Evolutionary conservation across 1,140 invertebrate species (phyloP).

Genomic region (Phymastichus coffea): DNA sequence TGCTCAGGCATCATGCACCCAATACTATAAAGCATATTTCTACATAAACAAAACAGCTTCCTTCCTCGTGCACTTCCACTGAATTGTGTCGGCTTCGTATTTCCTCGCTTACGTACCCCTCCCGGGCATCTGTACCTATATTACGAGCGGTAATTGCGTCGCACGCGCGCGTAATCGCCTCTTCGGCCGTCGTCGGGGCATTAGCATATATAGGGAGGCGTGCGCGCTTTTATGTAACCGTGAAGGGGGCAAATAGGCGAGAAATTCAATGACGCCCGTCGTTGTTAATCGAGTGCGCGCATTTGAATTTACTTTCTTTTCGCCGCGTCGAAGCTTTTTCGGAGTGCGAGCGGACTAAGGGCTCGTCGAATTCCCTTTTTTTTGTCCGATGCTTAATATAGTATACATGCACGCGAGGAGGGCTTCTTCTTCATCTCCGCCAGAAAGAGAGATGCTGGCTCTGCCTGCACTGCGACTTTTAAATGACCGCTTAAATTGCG

Average conservation of each 20-base stretch:
- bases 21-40: no score
- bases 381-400: no score
- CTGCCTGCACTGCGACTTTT: no score
- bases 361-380: no score
- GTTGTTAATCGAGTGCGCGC: conserved; percentile 4
- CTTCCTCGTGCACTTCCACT: no score
- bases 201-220: conserved; percentile 5
- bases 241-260: neutral
- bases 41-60: no score
- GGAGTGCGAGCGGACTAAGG: no score
- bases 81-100: neutral
- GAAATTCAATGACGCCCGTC: neutral
- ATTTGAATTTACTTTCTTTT: neutral
- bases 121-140: no score
- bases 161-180: conserved; percentile 10
- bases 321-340: no score
- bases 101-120: neutral
- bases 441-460: neutral
- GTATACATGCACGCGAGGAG: no score
- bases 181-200: neutral
- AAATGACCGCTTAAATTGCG: conserved; percentile 20
- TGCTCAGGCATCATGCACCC: no score
- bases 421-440: neutral
- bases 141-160: conserved; percentile 12
- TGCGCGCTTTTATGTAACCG: conserved; percentile 1